Evolutionary conservation across 2,888 invertebrate species (phyloP).

Genomic region (Diabrotica balteata): DNA sequence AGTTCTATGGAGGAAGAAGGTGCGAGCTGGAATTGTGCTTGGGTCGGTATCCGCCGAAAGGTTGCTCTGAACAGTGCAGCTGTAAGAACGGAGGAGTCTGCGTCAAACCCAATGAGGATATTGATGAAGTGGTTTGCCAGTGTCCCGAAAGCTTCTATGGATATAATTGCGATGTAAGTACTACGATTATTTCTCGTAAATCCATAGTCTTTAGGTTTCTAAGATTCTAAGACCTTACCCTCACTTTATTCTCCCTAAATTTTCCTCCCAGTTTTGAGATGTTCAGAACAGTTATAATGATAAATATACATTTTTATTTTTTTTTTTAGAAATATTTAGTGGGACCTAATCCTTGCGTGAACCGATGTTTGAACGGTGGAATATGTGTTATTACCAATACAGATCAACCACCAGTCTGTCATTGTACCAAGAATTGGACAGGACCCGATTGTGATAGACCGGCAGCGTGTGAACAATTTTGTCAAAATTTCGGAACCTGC

Average conservation of each 20-base stretch:
- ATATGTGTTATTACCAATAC: slow-evolving; percentile 66
- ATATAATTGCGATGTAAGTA: slow-evolving; percentile 62
- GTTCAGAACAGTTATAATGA: too few species aligned
- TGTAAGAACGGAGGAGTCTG: slow-evolving; percentile 50
- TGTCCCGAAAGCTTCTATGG: slow-evolving; percentile 67
- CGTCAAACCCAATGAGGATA: slow-evolving; percentile 63
- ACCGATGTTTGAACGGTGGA: slow-evolving; percentile 66
- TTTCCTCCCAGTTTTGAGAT: too few species aligned
- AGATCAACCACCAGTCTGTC: slow-evolving; percentile 63
- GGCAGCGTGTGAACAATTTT: slow-evolving; percentile 60
- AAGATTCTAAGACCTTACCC: too few species aligned
- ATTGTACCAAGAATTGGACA: slow-evolving; percentile 66
- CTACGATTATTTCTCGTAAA: background rate
- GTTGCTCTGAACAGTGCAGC: slow-evolving; percentile 38
- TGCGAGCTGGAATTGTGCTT: slow-evolving; percentile 62
- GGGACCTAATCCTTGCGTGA: slow-evolving; percentile 67
- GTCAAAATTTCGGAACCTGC: slow-evolving; percentile 66
- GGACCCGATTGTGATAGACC: slow-evolving; percentile 66
- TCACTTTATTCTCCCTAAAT: too few species aligned
- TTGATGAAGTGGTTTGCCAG: slow-evolving; percentile 64
- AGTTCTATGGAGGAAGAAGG: slow-evolving; percentile 61
- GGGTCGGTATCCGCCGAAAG: slow-evolving; percentile 50
- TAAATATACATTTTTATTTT: slow-evolving; percentile 13
- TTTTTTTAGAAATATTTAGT: slow-evolving; percentile 62
- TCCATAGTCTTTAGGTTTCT: background rate